Conservation (phyloP, 64 coral and sea anemone genomes). For the Actinia tenebrosa region DNA sequence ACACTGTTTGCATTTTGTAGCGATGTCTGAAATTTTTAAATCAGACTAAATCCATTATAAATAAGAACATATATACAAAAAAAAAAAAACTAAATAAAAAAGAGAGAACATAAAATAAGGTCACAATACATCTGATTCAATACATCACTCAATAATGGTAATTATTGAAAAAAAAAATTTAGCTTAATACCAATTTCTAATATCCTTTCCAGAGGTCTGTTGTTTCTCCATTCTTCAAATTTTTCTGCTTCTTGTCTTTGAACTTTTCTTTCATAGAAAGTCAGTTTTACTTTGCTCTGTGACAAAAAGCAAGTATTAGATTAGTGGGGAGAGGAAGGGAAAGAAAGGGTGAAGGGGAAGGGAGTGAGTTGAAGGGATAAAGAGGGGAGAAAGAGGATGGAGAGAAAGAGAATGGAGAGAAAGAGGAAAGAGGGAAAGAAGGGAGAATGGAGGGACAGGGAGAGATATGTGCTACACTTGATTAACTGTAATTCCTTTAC, state of each 20-base stretch:
- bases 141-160: too few relatives aligned
- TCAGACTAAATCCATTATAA: neutral
- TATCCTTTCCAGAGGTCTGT: conserved; percentile 82
- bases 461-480: neutral
- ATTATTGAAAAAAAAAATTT: too few relatives aligned
- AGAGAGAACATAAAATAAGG: too few relatives aligned
- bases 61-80: too few relatives aligned
- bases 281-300: conserved; percentile 81
- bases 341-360: too few relatives aligned
- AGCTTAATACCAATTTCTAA: conserved; percentile 88
- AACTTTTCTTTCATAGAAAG: conserved; percentile 94
- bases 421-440: too few relatives aligned
- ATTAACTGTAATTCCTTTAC: too few relatives aligned
- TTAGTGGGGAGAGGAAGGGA: neutral
- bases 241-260: conserved; percentile 95
- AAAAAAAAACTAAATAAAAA: too few relatives aligned
- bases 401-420: too few relatives aligned
- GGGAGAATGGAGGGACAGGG: neutral
- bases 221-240: conserved; percentile 93
- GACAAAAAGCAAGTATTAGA: neutral
- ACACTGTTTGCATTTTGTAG: neutral
- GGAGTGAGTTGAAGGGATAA: too few relatives aligned
- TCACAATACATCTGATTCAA: too few relatives aligned
- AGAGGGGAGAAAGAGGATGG: too few relatives aligned
- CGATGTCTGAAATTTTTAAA: neutral